Percentiles rank a stretch among this genome's conserved stretches.
These are phyloP conservation scores for Pollenia amentaria DNA, from an alignment of 2,888 invertebrate genomes.

Conservation along the genomic window DNA sequence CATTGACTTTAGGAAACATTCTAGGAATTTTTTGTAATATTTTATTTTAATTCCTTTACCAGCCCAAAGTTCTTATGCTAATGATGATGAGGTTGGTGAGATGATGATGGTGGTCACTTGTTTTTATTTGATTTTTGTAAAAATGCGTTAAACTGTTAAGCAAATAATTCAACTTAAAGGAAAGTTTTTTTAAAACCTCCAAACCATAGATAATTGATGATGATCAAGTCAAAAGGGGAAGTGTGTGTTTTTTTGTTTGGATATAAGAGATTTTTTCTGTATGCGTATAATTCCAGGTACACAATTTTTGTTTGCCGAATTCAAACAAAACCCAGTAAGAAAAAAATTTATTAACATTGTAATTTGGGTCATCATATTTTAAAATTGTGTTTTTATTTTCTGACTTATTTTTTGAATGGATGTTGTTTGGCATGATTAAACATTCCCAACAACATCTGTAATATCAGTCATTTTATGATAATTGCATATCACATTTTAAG, in stretches of 20 bases:
- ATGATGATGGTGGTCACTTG: conserved; percentile 42
- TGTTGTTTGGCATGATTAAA: conserved; percentile 15
- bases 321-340: conserved; percentile 61
- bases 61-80: conserved; percentile 36
- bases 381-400: background rate
- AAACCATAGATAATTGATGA: conserved; percentile 22
- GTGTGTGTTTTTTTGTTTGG: background rate
- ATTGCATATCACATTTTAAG: conserved; percentile 50
- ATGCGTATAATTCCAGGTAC: conserved; percentile 46
- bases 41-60: background rate
- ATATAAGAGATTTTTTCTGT: background rate
- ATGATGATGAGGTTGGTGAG: background rate
- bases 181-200: background rate
- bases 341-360: conserved; percentile 77
- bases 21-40: conserved; percentile 51
- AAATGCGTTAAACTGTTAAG: conserved; percentile 65
- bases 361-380: conserved; percentile 79
- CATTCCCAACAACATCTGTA: conserved; percentile 36
- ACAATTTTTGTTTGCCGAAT: conserved; percentile 73
- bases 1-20: conserved; percentile 8
- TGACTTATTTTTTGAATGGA: background rate
- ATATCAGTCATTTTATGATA: conserved; percentile 41
- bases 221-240: background rate
- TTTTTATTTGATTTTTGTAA: conserved; percentile 25
- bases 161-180: conserved; percentile 34